Evolutionary conservation across 2,797 vertebrate species (phyloP).

Genomic region (Rallus crepitans): DNA sequence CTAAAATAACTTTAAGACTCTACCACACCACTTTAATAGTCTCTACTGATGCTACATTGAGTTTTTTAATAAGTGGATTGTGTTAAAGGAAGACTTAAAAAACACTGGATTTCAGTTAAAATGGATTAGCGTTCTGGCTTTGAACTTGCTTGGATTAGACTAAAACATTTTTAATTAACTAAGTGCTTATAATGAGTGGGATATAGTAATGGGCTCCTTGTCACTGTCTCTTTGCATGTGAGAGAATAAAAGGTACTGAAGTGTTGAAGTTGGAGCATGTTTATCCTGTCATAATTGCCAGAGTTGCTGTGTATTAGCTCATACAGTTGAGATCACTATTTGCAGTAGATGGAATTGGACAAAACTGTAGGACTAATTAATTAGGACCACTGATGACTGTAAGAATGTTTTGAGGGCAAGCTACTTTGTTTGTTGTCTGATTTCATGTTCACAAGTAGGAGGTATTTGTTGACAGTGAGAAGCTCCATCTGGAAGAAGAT

Average conservation of each 20-base stretch:
- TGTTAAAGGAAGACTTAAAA: not conserved
- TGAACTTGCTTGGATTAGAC: not conserved
- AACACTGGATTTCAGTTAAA: not conserved
- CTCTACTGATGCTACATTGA: not conserved
- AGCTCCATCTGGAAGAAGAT: not conserved
- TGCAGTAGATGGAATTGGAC: not conserved
- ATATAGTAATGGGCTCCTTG: not conserved
- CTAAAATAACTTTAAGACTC: not conserved
- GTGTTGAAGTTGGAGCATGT: not conserved
- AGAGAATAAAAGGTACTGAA: not conserved
- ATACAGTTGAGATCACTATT: not conserved
- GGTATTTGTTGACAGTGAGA: not conserved
- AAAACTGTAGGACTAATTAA: not conserved
- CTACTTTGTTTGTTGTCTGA: not conserved
- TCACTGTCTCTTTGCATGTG: not conserved
- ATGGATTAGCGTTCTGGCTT: not conserved
- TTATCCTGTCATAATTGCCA: not conserved
- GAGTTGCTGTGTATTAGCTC: not conserved
- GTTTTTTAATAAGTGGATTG: not conserved
- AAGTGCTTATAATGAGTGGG: not conserved
- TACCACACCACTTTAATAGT: not conserved
- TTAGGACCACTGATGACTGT: not conserved
- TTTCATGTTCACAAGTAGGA: not conserved
- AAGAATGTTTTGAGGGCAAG: not conserved
- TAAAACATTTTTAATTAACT: not conserved